Evolutionary conservation across 2,888 invertebrate species (phyloP), one percentile per base, ranked within the genome.

Genomic region (Pristionchus exspectatus): DNA sequence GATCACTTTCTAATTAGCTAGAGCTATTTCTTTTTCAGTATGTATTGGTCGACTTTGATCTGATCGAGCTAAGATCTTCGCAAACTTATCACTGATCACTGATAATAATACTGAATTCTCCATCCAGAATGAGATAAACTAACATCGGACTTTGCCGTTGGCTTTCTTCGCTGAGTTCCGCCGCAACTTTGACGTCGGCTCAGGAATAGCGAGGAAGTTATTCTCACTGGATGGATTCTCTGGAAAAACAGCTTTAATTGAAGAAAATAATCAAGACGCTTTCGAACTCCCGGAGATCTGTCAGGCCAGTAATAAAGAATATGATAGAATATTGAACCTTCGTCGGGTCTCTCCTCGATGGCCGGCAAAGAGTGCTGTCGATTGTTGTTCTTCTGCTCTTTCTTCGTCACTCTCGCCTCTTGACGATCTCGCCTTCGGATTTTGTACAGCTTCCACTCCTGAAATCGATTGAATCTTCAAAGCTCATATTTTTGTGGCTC

Each of bases 381-480:
- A 33, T 66, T 59, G 59, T 81, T 63, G 24, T 63, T 50, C 50
- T 50, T 63, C 54, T 54, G 21, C 44, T 87, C 81, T 72, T 87
- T 81, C 38, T 54, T 77, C 10, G 66, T 66, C 3, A 38, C 72
- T 38, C 66, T 59, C 0, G 69, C 33, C 21, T 66, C 63, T 44
- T 44, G 27, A 30, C 90, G 69, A 9, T 72, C 63, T 7, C 59
- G 33, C 44, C 88, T 10, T 24, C 88, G 81, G 24, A 38, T 59
- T 38, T 59, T 72, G 81, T 88, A 90, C 56, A 77, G 69, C 24
- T 83, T 63, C 88, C 88, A 90, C 44, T 90, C 88, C 90, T 90
- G n/a, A 21, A 66, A 81, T 33, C 16, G 18, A 27, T 66, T 59
- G 18, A 50, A 50, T 50, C 44, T 33, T 33, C n/a, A 54, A 9